These are phyloP conservation scores for Rhagonycha lutea DNA, from an alignment of 2,888 invertebrate species.

Conservation along the genomic window DNA sequence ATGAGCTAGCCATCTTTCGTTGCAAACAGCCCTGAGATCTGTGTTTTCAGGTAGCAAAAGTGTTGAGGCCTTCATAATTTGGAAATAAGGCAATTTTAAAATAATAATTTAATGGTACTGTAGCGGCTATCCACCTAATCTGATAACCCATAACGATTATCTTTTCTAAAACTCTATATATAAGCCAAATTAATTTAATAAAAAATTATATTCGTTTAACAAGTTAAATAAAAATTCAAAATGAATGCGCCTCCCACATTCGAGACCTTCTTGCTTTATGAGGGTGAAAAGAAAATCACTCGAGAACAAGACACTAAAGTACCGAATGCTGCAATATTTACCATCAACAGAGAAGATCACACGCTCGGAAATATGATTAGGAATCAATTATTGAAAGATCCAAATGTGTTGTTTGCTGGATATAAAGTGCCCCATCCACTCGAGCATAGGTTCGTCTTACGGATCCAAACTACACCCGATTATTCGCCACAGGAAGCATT, in stretches of 20 bases:
- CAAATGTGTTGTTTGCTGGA: constrained; percentile 97
- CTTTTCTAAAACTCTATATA: too few relatives aligned
- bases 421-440: constrained; percentile 98
- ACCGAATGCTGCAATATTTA: constrained; percentile 98
- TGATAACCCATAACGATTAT: too few relatives aligned
- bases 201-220: background rate
- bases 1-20: too few relatives aligned
- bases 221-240: background rate
- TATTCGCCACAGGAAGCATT: constrained; percentile 97
- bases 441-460: constrained; percentile 95
- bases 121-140: too few relatives aligned
- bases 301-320: constrained; percentile 97
- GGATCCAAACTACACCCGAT: constrained; percentile 95
- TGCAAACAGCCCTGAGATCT: too few relatives aligned
- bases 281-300: constrained; percentile 97
- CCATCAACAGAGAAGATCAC: constrained; percentile 99
- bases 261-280: constrained; percentile 96
- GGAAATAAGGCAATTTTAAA: too few relatives aligned
- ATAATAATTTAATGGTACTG: too few relatives aligned
- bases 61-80: too few relatives aligned
- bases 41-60: too few relatives aligned
- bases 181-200: too few relatives aligned
- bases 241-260: constrained; percentile 99
- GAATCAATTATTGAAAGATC: constrained; percentile 95
- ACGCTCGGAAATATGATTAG: constrained; percentile 98